Conservation (phyloP, 2,113 vertebrate species). For the Leucopternis melanops region DNA sequence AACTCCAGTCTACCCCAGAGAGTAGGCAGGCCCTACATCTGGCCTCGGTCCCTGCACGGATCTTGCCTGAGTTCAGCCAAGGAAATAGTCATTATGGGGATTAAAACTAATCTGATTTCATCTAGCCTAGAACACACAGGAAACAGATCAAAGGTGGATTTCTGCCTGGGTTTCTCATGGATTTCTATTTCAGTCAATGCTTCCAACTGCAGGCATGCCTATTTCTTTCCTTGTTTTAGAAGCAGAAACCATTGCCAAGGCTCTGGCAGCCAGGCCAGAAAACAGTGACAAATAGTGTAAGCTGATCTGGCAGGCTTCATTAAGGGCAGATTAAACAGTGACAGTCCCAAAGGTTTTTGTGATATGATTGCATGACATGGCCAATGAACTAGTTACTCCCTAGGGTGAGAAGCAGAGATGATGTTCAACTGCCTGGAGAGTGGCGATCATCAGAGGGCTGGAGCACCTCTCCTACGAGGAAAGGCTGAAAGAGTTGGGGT, state of each 20-base stretch:
- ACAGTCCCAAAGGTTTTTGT: constrained; percentile 47
- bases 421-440: background rate
- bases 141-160: constrained; percentile 31
- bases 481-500: too few species aligned
- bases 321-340: constrained; percentile 49
- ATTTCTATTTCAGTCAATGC: background rate
- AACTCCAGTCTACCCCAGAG: background rate
- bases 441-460: too few species aligned
- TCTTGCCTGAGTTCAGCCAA: constrained; percentile 3
- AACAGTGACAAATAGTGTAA: constrained; percentile 45
- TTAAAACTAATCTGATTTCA: constrained; percentile 45
- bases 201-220: background rate
- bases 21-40: background rate
- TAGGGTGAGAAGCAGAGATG: background rate
- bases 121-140: background rate
- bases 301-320: constrained; percentile 26
- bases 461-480: too few species aligned
- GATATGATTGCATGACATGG: constrained; percentile 39
- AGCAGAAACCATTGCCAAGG: constrained; percentile 5
- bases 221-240: background rate
- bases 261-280: constrained; percentile 4
- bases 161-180: background rate
- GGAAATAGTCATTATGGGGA: background rate
- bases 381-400: constrained; percentile 21
- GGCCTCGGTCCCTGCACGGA: background rate